phyloP scores from a whole-genome alignment of 2,888 invertebrate species.

The Scelioninae gen. 1 region DNA sequence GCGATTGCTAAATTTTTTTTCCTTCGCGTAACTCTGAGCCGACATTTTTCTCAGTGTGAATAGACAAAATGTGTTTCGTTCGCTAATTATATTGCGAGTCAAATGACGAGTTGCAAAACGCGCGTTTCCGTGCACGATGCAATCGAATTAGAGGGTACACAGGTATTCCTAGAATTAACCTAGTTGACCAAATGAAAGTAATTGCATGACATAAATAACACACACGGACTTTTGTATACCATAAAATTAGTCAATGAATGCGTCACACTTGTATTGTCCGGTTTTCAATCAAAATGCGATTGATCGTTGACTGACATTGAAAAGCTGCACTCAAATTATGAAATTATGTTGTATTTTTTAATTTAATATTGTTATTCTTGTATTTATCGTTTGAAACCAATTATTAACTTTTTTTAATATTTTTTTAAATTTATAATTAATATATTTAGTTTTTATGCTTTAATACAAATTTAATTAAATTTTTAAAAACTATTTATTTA shows the following conservation, averaged over 20 bases:
- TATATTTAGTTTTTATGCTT: too few relatives aligned
- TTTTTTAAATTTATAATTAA: too few relatives aligned
- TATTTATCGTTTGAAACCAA: not conserved
- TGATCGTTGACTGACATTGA: constrained; percentile 12
- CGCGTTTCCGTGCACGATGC: constrained; percentile 47
- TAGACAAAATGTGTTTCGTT: constrained; percentile 47
- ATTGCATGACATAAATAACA: constrained; percentile 55
- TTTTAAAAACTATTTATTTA: too few relatives aligned
- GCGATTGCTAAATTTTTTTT: constrained; percentile 21
- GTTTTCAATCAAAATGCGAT: constrained; percentile 17
- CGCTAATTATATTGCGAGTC: constrained; percentile 53
- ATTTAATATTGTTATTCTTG: not conserved
- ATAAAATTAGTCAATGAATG: constrained; percentile 47
- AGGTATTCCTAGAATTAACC: constrained; percentile 66
- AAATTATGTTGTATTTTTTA: not conserved
- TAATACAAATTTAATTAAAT: too few relatives aligned
- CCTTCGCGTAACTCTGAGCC: not conserved
- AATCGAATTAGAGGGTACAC: constrained; percentile 58
- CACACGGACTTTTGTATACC: constrained; percentile 41
- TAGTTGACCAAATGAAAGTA: constrained; percentile 62
- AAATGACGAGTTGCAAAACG: constrained; percentile 60
- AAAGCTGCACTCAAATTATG: not conserved
- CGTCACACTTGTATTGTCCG: constrained; percentile 25
- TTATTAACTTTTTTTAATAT: too few relatives aligned
- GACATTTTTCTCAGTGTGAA: constrained; percentile 27